Evolutionary conservation across 2,797 vertebrate species (phyloP).

Genomic region (Eulemur albifrons): DNA sequence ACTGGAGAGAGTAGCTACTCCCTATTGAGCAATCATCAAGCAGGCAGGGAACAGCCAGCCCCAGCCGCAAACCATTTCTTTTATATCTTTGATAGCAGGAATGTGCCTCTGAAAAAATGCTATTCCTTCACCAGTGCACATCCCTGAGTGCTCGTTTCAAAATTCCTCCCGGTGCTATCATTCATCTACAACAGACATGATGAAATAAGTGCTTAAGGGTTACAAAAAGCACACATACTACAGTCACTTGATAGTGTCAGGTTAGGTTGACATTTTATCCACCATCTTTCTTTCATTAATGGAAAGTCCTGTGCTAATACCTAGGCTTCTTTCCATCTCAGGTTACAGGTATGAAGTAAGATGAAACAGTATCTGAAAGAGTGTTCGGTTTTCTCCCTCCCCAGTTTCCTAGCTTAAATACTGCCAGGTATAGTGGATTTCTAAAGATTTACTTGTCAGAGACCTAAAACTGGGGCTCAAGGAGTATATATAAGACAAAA

Average conservation of each 20-base stretch:
- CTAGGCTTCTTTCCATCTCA: constrained; percentile 6
- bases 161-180: constrained; percentile 66
- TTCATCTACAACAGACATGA: constrained; percentile 16
- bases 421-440: not conserved
- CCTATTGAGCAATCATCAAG: constrained; percentile 72
- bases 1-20: constrained; percentile 68
- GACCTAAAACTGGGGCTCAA: not conserved
- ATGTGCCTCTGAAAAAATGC: constrained; percentile 37
- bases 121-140: constrained; percentile 28
- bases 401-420: not conserved
- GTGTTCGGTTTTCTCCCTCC: not conserved
- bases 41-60: constrained; percentile 58
- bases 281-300: constrained; percentile 60
- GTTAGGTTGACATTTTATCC: constrained; percentile 31
- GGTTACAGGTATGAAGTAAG: constrained; percentile 7
- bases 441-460: not conserved
- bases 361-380: constrained; percentile 33
- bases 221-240: constrained; percentile 34
- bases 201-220: constrained; percentile 65
- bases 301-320: not conserved
- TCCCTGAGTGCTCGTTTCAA: constrained; percentile 64
- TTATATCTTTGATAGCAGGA: constrained; percentile 58
- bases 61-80: constrained; percentile 66
- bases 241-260: not conserved
- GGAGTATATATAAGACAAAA: not conserved